phyloP scores from a whole-genome alignment of 2,888 invertebrate genomes.

The Holacanthella duospinosa region DNA sequence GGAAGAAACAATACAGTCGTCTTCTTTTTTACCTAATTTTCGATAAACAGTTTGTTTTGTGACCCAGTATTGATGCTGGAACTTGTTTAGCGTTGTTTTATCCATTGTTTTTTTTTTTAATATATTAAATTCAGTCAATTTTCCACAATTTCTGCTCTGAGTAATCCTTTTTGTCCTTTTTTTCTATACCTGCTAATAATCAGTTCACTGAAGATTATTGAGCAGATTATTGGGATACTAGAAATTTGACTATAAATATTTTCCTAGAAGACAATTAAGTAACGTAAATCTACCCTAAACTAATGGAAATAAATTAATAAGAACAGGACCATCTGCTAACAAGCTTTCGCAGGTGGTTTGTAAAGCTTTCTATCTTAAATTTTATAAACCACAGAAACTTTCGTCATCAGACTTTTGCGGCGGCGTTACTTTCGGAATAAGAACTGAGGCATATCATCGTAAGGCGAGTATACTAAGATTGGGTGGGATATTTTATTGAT shows the following conservation, averaged over 20 bases:
- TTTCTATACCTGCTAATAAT: too few relatives aligned
- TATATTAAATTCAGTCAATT: background rate
- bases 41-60: slow-evolving; percentile 89
- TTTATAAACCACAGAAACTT: background rate
- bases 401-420: background rate
- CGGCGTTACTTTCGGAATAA: too few relatives aligned
- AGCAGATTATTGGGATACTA: too few relatives aligned
- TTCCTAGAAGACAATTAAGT: too few relatives aligned
- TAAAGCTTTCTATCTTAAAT: background rate
- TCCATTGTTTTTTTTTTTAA: slow-evolving; percentile 21
- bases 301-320: background rate
- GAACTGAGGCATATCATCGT: too few relatives aligned
- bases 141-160: too few relatives aligned
- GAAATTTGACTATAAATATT: too few relatives aligned
- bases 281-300: background rate
- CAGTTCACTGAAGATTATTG: too few relatives aligned
- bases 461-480: too few relatives aligned
- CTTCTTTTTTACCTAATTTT: slow-evolving; percentile 92
- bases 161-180: too few relatives aligned
- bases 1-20: slow-evolving; percentile 89
- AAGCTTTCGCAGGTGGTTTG: background rate
- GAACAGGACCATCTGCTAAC: background rate
- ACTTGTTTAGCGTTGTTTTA: slow-evolving; percentile 48
- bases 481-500: too few relatives aligned
- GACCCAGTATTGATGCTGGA: slow-evolving; percentile 97